Base-by-base conservation (phyloP, 2,888 invertebrate genomes). In the Diaperis boleti region DNA sequence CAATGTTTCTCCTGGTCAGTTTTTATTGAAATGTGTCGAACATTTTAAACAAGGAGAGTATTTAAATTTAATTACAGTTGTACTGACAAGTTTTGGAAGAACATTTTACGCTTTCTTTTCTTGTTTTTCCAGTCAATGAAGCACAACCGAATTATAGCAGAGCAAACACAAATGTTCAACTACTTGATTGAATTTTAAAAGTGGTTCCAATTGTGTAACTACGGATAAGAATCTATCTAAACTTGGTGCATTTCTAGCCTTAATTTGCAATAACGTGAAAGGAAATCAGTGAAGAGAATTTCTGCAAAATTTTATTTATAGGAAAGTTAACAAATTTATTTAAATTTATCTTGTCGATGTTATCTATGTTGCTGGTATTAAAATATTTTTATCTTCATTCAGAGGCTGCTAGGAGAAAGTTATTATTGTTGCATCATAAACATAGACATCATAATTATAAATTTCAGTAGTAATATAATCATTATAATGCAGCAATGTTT, bases 31-130 rank as follows among this genome's bases (percentile, higher is more conserved):
- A 7, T 10, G n/a, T 10, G 10, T 42, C 20, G 1, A 18, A 42
- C 1, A 18, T 18, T 22, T 2, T 29, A 13, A 10, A 39, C 14
- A 39, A 3, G 22, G 55, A 10, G 41, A 8, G 39, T 39, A 18
- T 26, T 13, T 29, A 50, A 52, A 52, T 52, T 52, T 17, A 55
- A 55, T 55, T 55, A 55, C 29, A 22, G 15, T 15, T 5, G n/a
- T n/a, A n/a, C 14, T 26, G 18, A 22, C n/a, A 39, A 26, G 37
- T 52, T 52, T 52, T 52, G 11, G 11, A 6, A n/a, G 52, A 37
- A n/a, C 41, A 26, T 41, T 55, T 55, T 55, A 41, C 55, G 55
- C 55, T 55, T 55, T 55, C 55, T 55, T 42, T 33, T 42, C 42
- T 52, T n/a, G 18, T 50, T n/a, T 52, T 8, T 52, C 41, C 1